Evolutionary conservation across 2,888 invertebrate genomes (phyloP), one percentile per base, ranked within the genome.

Genomic region (Dolomedes plantarius): DNA sequence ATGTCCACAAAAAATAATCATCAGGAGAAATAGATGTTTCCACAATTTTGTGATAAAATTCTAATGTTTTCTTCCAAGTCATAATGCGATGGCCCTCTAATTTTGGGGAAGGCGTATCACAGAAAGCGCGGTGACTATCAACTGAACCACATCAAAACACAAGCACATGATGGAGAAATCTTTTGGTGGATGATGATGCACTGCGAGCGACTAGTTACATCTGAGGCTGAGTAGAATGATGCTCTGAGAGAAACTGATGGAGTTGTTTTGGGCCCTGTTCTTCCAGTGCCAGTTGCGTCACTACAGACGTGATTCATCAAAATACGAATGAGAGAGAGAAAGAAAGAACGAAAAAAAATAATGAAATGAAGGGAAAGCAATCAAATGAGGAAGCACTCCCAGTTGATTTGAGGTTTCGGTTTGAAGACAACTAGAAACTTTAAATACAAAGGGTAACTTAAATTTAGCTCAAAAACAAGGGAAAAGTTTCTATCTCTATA

Each of bases 211-310:
- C 56, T 56, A 23, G 19, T 56, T 56, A 23, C 23, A 56, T 56
- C 56, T 3, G 23, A 23, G 56, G 56, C 32, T 32, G 6, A 31
- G 23, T 11, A 65, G 65, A n/a, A 31, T 11, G n/a, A 31, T 56
- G 75, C 56, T 75, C 50, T 32, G 50, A 23, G 67, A 75, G 65
- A 31, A 27, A 69, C 28, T 23, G 56, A 73, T 32, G 74, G 46
- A 74, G 80, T 74, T 80, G 73, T 74, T 50, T 46, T 67, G 78
- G 64, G 62, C 62, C 28, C 11, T 68, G 68, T 71, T 73, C 50
- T 27, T 46, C 13, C 28, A 39, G 68, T 41, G 69, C 46, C 23
- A n/a, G 56, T 76, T 83, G 71, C 82, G 76, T 83, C 82, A 83
- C 71, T 65, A 41, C 28, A 41, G 11, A 28, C 41, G 41, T 41